phyloP scores from a whole-genome alignment of 2,888 invertebrate genomes.

The Ernsta delagoae region DNA sequence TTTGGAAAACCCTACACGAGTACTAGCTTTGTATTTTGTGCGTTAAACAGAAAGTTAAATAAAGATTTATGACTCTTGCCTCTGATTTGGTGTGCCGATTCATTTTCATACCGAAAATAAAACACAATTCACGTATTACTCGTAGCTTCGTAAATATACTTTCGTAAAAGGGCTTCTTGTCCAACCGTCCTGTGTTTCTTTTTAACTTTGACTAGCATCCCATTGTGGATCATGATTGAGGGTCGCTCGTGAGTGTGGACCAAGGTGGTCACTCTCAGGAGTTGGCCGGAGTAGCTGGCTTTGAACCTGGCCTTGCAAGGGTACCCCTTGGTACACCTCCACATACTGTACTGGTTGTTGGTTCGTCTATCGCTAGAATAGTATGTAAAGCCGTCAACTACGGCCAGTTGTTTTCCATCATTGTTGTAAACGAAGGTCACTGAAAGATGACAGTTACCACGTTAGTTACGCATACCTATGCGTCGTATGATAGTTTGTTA shows the following conservation, averaged over 20 bases:
- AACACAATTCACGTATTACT: neutral
- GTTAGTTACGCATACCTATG: no score
- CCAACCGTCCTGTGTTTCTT: conserved; percentile 33
- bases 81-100: neutral
- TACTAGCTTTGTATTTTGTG: no score
- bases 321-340: conserved; percentile 59
- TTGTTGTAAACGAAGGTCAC: conserved; percentile 50
- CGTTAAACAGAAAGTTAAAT: no score
- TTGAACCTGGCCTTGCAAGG: conserved; percentile 60
- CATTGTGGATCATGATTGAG: conserved; percentile 44
- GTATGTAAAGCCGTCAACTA: conserved; percentile 54
- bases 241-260: conserved; percentile 53
- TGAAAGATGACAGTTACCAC: conserved; percentile 40
- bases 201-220: conserved; percentile 42
- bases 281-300: conserved; percentile 46
- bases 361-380: conserved; percentile 46
- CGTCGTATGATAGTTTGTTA: no score
- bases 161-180: conserved; percentile 16
- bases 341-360: conserved; percentile 45
- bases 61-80: no score
- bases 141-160: conserved; percentile 6
- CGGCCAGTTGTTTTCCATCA: conserved; percentile 53
- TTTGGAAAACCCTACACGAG: no score
- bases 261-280: conserved; percentile 48
- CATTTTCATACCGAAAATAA: neutral